Conservation (phyloP, 2,113 vertebrate species). For the Oreotragus oreotragus region DNA sequence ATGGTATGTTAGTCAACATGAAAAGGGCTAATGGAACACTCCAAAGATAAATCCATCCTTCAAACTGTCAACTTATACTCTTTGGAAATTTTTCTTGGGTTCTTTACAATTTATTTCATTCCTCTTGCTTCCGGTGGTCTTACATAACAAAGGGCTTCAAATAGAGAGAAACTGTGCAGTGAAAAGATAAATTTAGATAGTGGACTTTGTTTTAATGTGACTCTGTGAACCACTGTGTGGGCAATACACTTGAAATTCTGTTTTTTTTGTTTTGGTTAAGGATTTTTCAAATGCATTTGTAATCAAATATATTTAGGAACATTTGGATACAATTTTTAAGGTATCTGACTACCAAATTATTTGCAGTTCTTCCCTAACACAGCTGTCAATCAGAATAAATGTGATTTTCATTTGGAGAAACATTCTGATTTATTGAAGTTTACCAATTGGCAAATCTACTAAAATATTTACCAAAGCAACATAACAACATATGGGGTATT, state of each 20-base stretch:
- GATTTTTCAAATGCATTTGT: background rate
- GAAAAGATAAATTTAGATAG: background rate
- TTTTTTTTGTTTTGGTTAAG: background rate
- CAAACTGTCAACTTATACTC: background rate
- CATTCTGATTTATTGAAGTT: constrained; percentile 63
- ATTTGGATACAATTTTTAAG: background rate
- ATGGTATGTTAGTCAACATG: background rate
- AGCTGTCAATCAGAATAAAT: constrained; percentile 66
- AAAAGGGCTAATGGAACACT: background rate
- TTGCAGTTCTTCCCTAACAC: constrained; percentile 61
- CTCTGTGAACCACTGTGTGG: background rate
- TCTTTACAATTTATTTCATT: constrained; percentile 32
- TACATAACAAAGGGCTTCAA: background rate
- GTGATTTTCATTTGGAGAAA: constrained; percentile 69
- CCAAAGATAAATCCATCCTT: background rate
- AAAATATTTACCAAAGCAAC: constrained; percentile 71
- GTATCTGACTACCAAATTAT: constrained; percentile 24
- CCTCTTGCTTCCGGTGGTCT: constrained; percentile 47
- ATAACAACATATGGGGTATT: background rate
- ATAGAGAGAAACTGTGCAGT: background rate
- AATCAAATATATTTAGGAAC: background rate
- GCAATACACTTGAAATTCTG: background rate
- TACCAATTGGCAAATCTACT: constrained; percentile 64
- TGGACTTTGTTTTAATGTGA: background rate
- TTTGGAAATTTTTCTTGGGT: background rate